phyloP scores from a whole-genome alignment of 2,113 vertebrate species.

The Puma concolor region DNA sequence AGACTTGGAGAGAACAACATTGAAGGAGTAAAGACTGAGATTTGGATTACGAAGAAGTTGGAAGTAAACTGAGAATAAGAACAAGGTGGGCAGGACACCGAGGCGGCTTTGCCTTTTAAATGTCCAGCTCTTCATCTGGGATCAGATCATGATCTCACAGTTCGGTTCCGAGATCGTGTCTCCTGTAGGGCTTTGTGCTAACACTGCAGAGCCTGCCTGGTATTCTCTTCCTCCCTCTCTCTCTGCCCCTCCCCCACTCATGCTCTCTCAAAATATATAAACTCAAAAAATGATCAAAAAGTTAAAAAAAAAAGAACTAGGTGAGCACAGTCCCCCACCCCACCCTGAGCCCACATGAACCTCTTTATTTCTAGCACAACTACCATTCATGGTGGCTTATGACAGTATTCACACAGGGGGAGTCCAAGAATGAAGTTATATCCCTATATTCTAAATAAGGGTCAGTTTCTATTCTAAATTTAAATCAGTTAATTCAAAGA shows the following conservation, averaged over 20 bases:
- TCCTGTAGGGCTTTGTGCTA: too few species aligned
- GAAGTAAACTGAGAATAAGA: neutral
- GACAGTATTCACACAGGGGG: neutral
- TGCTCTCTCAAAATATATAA: too few species aligned
- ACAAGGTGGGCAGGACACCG: neutral
- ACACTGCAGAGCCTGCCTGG: too few species aligned
- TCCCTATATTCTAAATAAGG: neutral
- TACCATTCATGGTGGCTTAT: neutral
- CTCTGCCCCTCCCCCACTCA: too few species aligned
- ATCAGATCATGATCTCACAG: too few species aligned
- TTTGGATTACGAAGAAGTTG: neutral
- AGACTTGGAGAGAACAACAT: neutral
- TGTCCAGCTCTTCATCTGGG: too few species aligned
- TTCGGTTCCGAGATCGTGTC: too few species aligned
- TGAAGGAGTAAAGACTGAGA: neutral
- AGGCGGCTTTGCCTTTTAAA: too few species aligned
- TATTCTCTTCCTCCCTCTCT: too few species aligned
- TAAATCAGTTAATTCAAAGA: neutral
- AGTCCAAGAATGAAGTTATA: neutral
- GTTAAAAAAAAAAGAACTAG: neutral
- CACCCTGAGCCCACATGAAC: neutral
- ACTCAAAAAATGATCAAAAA: too few species aligned
- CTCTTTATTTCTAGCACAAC: neutral
- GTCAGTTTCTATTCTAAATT: neutral
- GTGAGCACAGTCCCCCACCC: neutral